Evolutionary conservation across 2,797 vertebrate species (phyloP), one percentile per base, ranked within the genome.

Genomic region (Remorina albescens): DNA sequence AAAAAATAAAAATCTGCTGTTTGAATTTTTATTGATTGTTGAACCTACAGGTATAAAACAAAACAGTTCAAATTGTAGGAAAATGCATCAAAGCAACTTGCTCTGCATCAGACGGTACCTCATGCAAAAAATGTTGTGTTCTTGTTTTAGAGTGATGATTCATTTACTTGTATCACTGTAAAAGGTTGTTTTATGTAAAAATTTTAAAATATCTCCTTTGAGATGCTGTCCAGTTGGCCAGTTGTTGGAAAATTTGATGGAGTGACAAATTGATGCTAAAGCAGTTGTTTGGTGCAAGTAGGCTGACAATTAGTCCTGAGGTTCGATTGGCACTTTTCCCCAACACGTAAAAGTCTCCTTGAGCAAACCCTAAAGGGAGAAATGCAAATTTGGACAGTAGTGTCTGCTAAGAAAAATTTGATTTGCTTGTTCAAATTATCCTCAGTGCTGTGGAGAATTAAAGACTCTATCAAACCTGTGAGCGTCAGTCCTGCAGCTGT

Each of bases 401-500:
- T 1, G 0, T 41, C 12, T 30, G 16, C 34, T 13, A 23, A 57
- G 10, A 11, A 36, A 10, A 36, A 7, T 3, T 18, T 37, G 1
- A 26, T 5, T 18, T 54, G 37, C 8, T 50, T 9, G 19, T 25
- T 62, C 10, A 19, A 8, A 50, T 64, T 61, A 36, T 57, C 37
- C 36, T 16, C 39, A 62, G 30, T 10, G 19, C 7, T 32, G 9
- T 42, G n/a, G 1, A 19, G n/a, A 49, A 4, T 6, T 66, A 16
- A 11, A 56, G 1, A 53, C 16, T 65, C 26, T 26, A 39, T 15
- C 11, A 19, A 12, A 15, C 10, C 28, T 53, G n/a, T 60, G 54
- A 64, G 41, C 75, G 42, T 67, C 12, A 37, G 3, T 6, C 18
- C n/a, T 44, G 2, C 58, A 18, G 36, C 39, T 32, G n/a, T 61